A percentile compares a stretch with the other conserved stretches of the same genome.
phyloP scores from a whole-genome alignment of 2,797 vertebrate genomes.

The Borostomias antarcticus region DNA sequence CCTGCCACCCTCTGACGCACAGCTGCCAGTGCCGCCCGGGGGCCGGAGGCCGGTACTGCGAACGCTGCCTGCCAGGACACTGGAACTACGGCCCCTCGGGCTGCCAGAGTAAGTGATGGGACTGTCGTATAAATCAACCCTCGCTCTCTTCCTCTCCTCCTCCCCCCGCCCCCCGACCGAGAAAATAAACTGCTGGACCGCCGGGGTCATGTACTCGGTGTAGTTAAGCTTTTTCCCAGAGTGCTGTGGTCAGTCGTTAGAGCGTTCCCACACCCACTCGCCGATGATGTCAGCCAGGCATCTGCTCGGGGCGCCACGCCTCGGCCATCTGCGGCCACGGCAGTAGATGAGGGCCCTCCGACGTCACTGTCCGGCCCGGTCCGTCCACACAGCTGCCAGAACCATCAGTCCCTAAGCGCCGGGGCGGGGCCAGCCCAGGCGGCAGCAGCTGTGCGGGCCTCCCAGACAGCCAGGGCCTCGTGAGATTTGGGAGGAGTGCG shows the following conservation, averaged over 20 bases:
- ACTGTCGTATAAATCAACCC: neutral
- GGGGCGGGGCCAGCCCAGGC: conserved; percentile 44
- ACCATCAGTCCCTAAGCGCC: conserved; percentile 44
- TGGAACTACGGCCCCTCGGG: conserved; percentile 79
- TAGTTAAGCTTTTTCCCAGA: conserved; percentile 29
- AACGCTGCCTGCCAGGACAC: conserved; percentile 77
- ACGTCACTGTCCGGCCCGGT: conserved; percentile 46
- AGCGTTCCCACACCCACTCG: conserved; percentile 56
- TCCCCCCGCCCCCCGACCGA: too few species aligned
- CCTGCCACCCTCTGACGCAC: conserved; percentile 80
- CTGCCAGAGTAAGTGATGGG: conserved; percentile 78
- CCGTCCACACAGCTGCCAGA: conserved; percentile 49
- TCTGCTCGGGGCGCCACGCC: conserved; percentile 41
- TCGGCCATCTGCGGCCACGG: conserved; percentile 31
- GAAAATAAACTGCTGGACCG: too few species aligned
- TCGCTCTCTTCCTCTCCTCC: conserved; percentile 5
- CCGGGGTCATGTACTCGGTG: conserved; percentile 19
- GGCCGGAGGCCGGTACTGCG: conserved; percentile 81
- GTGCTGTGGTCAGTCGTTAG: neutral
- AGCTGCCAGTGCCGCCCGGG: conserved; percentile 79
- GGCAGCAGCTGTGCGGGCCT: conserved; percentile 57
- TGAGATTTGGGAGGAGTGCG: conserved; percentile 14
- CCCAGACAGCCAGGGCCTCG: conserved; percentile 15
- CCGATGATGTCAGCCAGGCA: conserved; percentile 50
- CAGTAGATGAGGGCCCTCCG: conserved; percentile 40